Base-by-base conservation (phyloP, 2,113 vertebrate genomes). In the Tetraodon nigroviridis region DNA sequence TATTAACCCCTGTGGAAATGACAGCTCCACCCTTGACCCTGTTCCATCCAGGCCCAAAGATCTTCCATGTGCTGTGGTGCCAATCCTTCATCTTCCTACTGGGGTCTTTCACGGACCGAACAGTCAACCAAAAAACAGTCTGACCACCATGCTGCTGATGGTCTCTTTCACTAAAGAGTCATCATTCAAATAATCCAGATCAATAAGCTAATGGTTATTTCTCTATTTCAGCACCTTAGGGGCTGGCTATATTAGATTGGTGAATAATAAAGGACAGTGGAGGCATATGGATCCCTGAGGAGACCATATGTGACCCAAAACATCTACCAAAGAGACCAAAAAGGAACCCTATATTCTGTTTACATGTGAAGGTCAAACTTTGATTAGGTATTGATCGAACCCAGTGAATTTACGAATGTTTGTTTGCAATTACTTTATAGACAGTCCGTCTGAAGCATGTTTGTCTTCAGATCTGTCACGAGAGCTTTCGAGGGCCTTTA, bases 331-430 rank as follows among this genome's bases (percentile, higher is more conserved):
- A 10, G 8, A 32, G 29, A 37, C 32, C 8, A 2, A 29, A 2
- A 5, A 61, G 29, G 47, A 51, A 42, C 32, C 22, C 52, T 41
- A 58, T 68, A 29, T 51, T 15, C 6, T 27, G n/a, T 21, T 3
- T 52, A 7, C 53, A 3, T 40, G 20, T 64, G 79, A 76, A 75
- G 75, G 71, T 81, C 73, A 79, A 65, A 50, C 64, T 51, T 19
- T 76, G 75, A 83, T 83, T 81, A 71, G 60, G 69, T 82, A 84
- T 79, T 77, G 81, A 86, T 86, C 63, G 54, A 18, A 52, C 37
- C 57, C 29, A 51, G 46, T 20, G 24, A 61, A 63, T 4, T 24
- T 37, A 58, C 52, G 55, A 68, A 73, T 71, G 64, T 65, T 69
- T 79, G 52, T 42, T 71, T 52, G 59, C 69, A 72, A 66, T 68